A percentile compares a stretch with the other conserved stretches of the same genome.
phyloP scores from a whole-genome alignment of 2,797 vertebrate genomes.

The Chrosomus eos region DNA sequence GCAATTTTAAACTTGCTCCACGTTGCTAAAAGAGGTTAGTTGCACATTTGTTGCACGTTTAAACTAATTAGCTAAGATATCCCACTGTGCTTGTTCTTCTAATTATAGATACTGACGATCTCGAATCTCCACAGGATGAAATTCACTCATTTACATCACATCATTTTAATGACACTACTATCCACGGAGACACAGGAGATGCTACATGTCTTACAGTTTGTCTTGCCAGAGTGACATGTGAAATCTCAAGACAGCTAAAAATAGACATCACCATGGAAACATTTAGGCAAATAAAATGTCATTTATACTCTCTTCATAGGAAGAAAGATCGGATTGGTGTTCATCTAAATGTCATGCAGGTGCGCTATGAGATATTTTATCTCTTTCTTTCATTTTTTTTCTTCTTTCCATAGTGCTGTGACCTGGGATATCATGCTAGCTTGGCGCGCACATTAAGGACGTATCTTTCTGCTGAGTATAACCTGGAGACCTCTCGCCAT shows the following conservation, averaged over 20 bases:
- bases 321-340: conserved; percentile 9
- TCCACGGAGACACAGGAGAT: conserved; percentile 18
- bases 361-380: background rate
- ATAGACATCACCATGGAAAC: conserved; percentile 46
- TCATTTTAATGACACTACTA: background rate
- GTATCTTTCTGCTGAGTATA: conserved; percentile 97
- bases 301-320: background rate
- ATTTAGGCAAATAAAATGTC: background rate
- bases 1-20: conserved; percentile 44
- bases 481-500: conserved; percentile 94
- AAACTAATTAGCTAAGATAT: conserved; percentile 75
- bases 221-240: conserved; percentile 31
- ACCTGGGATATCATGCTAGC: conserved; percentile 94
- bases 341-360: conserved; percentile 20
- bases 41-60: conserved; percentile 63
- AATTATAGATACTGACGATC: conserved; percentile 61
- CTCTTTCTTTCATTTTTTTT: conserved; percentile 12
- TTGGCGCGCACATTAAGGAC: conserved; percentile 94
- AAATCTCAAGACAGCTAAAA: conserved; percentile 15
- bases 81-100: conserved; percentile 69
- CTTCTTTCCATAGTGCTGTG: conserved; percentile 85
- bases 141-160: conserved; percentile 9
- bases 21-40: conserved; percentile 72
- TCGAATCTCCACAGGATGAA: conserved; percentile 30
- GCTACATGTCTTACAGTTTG: background rate